These are phyloP conservation scores for Poecilia gillii DNA, from an alignment of 2,797 vertebrate species.

Conservation along the genomic window DNA sequence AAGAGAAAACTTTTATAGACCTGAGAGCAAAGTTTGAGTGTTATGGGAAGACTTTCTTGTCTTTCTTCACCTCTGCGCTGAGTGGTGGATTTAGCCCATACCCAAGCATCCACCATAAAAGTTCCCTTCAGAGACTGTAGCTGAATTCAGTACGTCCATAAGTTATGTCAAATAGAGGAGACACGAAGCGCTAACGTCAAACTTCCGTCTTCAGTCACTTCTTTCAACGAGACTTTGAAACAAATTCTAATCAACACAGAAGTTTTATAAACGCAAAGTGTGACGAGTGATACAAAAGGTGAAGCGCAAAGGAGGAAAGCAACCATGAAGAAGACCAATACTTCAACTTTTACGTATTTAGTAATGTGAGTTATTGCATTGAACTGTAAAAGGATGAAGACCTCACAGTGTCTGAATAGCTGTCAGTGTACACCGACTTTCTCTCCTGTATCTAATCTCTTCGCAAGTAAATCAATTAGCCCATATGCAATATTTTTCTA, in stretches of 20 bases:
- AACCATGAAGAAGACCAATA: not conserved
- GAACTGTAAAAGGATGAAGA: not conserved
- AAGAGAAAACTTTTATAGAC: conserved; percentile 18
- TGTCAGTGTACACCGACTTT: not conserved
- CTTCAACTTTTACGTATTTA: not conserved
- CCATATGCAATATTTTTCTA: conserved; percentile 40
- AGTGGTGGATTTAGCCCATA: conserved; percentile 3
- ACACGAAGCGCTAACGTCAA: not conserved
- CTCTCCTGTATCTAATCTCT: conserved; percentile 31
- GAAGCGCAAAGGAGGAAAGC: not conserved
- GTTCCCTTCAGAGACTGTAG: conserved; percentile 21
- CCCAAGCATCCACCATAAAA: conserved; percentile 13
- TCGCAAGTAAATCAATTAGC: conserved; percentile 64
- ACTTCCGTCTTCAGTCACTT: not conserved
- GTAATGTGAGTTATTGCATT: not conserved
- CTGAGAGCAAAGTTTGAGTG: conserved; percentile 18
- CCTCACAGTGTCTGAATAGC: not conserved
- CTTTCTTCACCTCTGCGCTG: conserved; percentile 19
- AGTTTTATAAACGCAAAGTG: not conserved
- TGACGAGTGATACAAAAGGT: not conserved
- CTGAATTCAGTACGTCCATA: conserved; percentile 11
- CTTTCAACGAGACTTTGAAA: not conserved
- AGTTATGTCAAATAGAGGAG: conserved; percentile 4
- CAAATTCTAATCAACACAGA: not conserved
- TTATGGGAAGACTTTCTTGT: not conserved